phyloP scores from a whole-genome alignment of 1,140 invertebrate genomes.

The Pseudomyrmex cubaensis region DNA sequence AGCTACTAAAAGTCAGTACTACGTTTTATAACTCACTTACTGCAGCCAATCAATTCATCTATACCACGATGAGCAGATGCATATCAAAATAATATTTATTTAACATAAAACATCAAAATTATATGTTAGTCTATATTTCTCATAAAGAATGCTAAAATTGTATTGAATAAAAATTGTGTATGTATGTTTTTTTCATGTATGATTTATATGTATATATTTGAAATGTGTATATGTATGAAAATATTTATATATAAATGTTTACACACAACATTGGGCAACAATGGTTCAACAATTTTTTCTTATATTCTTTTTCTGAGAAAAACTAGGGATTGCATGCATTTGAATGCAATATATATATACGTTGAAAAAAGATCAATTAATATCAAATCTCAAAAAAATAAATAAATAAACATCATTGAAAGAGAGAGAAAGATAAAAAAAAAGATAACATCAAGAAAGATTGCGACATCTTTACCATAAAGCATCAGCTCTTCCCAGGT shows the following conservation, averaged over 20 bases:
- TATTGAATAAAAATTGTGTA: not conserved
- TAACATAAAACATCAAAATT: conserved; percentile 66
- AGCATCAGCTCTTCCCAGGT: conserved; percentile 85
- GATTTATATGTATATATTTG: not conserved
- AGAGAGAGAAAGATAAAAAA: conserved; percentile 52
- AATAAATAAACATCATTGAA: conserved; percentile 63
- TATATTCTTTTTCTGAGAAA: not conserved
- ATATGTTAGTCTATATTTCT: conserved; percentile 54
- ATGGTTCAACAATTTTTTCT: not conserved
- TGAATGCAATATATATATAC: conserved; percentile 49
- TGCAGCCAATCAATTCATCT: conserved; percentile 79
- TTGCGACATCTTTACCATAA: conserved; percentile 82
- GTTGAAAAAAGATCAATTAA: conserved; percentile 27
- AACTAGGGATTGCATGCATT: conserved; percentile 63
- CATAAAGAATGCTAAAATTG: conserved; percentile 36
- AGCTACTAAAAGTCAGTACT: conserved; percentile 15
- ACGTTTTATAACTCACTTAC: conserved; percentile 72
- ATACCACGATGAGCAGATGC: conserved; percentile 68
- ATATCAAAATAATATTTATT: conserved; percentile 67
- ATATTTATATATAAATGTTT: not conserved
- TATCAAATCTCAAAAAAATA: conserved; percentile 40
- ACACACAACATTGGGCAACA: conserved; percentile 6
- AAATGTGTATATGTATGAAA: not conserved
- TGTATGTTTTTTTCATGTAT: not conserved
- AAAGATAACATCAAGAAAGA: conserved; percentile 66